Conservation (phyloP, 1,140 invertebrate genomes). For the Megalonaias nervosa region DNA sequence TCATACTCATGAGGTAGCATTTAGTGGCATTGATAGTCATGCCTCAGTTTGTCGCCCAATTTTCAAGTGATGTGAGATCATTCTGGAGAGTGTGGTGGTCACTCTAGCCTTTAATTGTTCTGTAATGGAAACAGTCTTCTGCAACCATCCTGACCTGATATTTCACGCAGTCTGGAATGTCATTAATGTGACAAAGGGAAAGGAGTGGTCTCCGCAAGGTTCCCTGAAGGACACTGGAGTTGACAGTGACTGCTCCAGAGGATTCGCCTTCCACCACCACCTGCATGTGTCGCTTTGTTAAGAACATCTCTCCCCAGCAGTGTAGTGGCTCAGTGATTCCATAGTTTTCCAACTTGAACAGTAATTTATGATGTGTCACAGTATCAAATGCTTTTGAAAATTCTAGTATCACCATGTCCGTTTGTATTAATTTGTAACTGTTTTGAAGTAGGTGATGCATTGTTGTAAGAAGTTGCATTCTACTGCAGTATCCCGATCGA, state of each 20-base stretch:
- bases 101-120: no score
- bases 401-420: background rate
- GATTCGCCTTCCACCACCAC: conserved; percentile 27
- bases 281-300: conserved; percentile 2
- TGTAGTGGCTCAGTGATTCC: conserved; percentile 1
- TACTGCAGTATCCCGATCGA: no score
- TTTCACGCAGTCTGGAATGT: conserved; percentile 16
- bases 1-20: no score
- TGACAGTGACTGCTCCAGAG: conserved; percentile 7
- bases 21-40: no score
- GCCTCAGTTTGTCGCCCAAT: no score
- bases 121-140: background rate
- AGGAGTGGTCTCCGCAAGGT: conserved; percentile 34
- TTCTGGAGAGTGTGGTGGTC: no score
- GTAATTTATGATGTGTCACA: no score
- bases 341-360: background rate
- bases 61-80: no score
- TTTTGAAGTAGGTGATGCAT: no score
- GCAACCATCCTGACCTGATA: background rate
- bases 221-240: conserved; percentile 36
- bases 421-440: no score
- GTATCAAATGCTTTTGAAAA: conserved; percentile 3
- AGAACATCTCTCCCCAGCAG: background rate
- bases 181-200: conserved; percentile 37
- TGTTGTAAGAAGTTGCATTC: no score